A percentile compares a stretch with the other conserved stretches of the same genome.
These are phyloP conservation scores for Burhinus oedicnemus DNA, from an alignment of 2,113 vertebrate genomes.

Conservation along the genomic window DNA sequence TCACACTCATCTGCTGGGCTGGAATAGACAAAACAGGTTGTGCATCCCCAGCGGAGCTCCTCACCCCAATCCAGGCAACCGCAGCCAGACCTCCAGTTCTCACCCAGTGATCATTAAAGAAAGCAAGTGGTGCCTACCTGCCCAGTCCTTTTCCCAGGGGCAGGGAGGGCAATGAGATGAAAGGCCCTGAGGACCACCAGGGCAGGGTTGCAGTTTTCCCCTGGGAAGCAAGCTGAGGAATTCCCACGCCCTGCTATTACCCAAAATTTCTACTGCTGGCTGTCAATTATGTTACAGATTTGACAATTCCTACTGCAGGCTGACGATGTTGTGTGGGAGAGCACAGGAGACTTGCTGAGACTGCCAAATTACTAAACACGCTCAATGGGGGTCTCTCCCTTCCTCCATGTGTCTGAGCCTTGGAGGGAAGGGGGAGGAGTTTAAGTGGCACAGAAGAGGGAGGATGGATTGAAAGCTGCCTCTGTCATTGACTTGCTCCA, in stretches of 20 bases:
- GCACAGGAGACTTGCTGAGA: constrained; percentile 25
- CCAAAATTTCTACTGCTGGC: not conserved
- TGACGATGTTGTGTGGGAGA: constrained; percentile 17
- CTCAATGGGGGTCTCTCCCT: not conserved
- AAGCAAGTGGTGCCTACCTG: not conserved
- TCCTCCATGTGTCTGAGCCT: constrained; percentile 23
- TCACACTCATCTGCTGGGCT: not conserved
- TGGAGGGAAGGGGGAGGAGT: not conserved
- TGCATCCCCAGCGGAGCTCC: not conserved
- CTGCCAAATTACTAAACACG: not conserved
- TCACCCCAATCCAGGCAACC: not conserved
- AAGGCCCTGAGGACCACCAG: not conserved
- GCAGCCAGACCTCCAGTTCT: accelerated
- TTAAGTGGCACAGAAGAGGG: not conserved
- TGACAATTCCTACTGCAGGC: constrained; percentile 16
- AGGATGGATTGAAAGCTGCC: constrained; percentile 37
- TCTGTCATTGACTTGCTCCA: constrained; percentile 39
- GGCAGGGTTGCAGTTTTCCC: not conserved
- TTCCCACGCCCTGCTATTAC: not conserved
- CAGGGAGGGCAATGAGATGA: not conserved
- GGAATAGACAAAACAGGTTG: not conserved
- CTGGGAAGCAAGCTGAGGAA: not conserved
- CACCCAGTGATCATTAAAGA: not conserved
- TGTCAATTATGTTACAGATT: not conserved
- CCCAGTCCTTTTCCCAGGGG: not conserved